Evolutionary conservation across 2,888 invertebrate species (phyloP).

Genomic region (Drosophila pegasa): DNA sequence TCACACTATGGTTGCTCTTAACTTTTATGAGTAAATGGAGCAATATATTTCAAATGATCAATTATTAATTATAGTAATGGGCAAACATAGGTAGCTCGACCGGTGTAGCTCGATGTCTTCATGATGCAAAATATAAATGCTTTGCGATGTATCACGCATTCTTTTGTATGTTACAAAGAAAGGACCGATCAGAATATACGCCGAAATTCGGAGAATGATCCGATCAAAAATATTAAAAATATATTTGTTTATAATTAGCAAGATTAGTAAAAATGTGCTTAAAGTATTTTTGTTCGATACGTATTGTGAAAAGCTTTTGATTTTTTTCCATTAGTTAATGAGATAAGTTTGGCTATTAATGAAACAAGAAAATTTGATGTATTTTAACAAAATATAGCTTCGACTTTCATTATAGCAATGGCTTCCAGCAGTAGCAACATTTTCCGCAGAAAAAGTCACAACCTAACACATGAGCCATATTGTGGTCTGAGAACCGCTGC

Average conservation of each 20-base stretch:
- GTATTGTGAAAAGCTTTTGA: not conserved
- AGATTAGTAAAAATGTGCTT: not conserved
- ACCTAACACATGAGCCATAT: slow-evolving; percentile 67
- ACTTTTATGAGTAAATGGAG: no score
- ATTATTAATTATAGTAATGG: no score
- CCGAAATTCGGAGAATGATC: not conserved
- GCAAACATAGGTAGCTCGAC: no score
- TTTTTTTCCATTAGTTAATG: not conserved
- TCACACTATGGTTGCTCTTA: no score
- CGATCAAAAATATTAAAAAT: not conserved
- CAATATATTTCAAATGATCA: no score
- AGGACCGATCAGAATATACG: not conserved
- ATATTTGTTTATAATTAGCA: no score
- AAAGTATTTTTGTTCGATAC: not conserved
- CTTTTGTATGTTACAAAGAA: no score
- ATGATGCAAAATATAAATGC: no score
- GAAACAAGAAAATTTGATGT: not conserved
- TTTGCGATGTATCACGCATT: no score
- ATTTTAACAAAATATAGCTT: slow-evolving; percentile 17
- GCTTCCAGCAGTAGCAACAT: slow-evolving; percentile 81
- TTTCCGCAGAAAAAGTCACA: slow-evolving; percentile 65
- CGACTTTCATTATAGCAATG: slow-evolving; percentile 79
- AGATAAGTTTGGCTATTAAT: no score
- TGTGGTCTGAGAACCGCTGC: slow-evolving; percentile 67
- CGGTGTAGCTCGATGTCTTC: no score